phyloP scores from a whole-genome alignment of 1,140 invertebrate genomes.

The Cydia splendana region DNA sequence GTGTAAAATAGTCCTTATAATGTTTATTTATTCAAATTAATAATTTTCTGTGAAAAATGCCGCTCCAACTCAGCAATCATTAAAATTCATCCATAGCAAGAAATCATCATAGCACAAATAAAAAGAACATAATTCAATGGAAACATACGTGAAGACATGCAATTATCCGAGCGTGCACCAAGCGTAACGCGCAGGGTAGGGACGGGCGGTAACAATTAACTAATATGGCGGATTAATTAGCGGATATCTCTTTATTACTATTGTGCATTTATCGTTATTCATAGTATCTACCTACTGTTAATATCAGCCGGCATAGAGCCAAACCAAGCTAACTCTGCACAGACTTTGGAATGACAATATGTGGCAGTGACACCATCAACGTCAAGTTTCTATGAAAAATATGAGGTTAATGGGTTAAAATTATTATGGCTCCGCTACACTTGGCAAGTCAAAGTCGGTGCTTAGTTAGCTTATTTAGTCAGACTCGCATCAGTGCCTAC shows the following conservation, averaged over 20 bases:
- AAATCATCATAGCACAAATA: slow-evolving; percentile 9
- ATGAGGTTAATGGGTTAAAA: too few relatives aligned
- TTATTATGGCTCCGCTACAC: too few relatives aligned
- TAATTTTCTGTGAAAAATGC: background rate
- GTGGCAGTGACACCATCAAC: too few relatives aligned
- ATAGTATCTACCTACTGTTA: background rate
- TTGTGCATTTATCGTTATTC: background rate
- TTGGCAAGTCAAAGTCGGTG: too few relatives aligned
- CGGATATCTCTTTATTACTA: background rate
- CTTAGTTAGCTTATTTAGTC: too few relatives aligned
- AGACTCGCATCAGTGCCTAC: too few relatives aligned
- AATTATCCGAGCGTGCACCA: slow-evolving; percentile 50
- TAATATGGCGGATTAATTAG: slow-evolving; percentile 69
- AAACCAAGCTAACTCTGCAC: too few relatives aligned
- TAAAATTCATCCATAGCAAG: background rate
- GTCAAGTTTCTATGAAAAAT: too few relatives aligned
- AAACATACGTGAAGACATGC: slow-evolving; percentile 36
- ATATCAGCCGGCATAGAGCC: too few relatives aligned
- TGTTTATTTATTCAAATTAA: too few relatives aligned
- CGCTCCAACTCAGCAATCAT: background rate
- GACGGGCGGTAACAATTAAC: slow-evolving; percentile 56
- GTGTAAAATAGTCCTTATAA: too few relatives aligned
- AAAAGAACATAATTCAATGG: slow-evolving; percentile 31
- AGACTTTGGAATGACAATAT: too few relatives aligned
- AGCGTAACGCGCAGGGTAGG: slow-evolving; percentile 42